These are phyloP conservation scores for Python bivittatus DNA, from an alignment of 2,113 vertebrate genomes.

Conservation along the genomic window DNA sequence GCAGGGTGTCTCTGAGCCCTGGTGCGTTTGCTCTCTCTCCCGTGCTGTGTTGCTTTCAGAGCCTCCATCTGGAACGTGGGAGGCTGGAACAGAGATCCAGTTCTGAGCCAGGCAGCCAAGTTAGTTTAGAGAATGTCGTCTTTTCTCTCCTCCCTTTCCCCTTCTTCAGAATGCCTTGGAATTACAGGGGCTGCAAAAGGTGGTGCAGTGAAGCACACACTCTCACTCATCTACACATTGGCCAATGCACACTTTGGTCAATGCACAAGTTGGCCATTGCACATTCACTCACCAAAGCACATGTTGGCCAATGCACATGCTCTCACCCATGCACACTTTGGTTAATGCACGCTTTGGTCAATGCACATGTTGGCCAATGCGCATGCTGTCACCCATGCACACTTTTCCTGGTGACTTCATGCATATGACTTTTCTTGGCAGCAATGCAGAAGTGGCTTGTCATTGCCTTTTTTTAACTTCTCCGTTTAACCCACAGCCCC, in stretches of 20 bases:
- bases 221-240: background rate
- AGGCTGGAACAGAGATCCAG: constrained; percentile 65
- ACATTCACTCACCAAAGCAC: background rate
- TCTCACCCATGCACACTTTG: background rate
- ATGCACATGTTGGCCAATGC: too few species aligned
- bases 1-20: constrained; percentile 53
- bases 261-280: background rate
- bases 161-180: background rate
- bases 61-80: constrained; percentile 74
- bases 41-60: constrained; percentile 43
- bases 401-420: background rate
- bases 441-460: too few species aligned
- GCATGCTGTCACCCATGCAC: background rate
- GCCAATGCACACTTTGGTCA: background rate
- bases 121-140: constrained; percentile 21
- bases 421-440: background rate
- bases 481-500: too few species aligned
- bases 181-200: rapidly evolving
- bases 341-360: background rate
- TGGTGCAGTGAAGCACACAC: background rate
- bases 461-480: too few species aligned
- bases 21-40: constrained; percentile 21
- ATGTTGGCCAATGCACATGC: background rate
- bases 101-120: constrained; percentile 41
- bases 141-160: background rate